Conservation (phyloP, 2,888 invertebrate genomes). For the Leptinotarsa juncta region DNA sequence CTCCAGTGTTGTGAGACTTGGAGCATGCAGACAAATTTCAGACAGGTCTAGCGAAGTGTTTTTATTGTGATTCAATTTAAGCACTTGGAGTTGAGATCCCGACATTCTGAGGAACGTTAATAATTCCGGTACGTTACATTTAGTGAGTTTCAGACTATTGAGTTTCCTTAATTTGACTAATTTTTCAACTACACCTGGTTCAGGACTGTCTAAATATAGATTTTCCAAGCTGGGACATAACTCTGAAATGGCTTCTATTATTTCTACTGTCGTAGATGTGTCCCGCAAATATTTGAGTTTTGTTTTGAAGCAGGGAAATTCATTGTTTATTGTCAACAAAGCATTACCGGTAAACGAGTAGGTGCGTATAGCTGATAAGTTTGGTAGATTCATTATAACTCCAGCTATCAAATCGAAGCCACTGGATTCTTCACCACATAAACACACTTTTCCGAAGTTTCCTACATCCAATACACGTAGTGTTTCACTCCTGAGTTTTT, state of each 20-base stretch:
- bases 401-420: slow-evolving; percentile 71
- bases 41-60: slow-evolving; percentile 57
- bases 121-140: slow-evolving; percentile 67
- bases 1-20: slow-evolving; percentile 73
- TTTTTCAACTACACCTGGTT: slow-evolving; percentile 67
- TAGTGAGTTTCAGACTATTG: slow-evolving; percentile 67
- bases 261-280: slow-evolving; percentile 71
- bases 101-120: slow-evolving; percentile 69
- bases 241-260: slow-evolving; percentile 71
- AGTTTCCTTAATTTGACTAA: slow-evolving; percentile 68
- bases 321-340: slow-evolving; percentile 69
- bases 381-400: slow-evolving; percentile 73
- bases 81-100: slow-evolving; percentile 53
- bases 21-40: slow-evolving; percentile 57
- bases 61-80: slow-evolving; percentile 59
- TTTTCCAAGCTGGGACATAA: slow-evolving; percentile 75
- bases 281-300: slow-evolving; percentile 77
- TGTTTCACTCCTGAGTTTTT: slow-evolving; percentile 69
- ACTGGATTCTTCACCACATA: slow-evolving; percentile 67
- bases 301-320: slow-evolving; percentile 71
- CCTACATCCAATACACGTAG: slow-evolving; percentile 72
- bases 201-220: slow-evolving; percentile 71
- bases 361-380: slow-evolving; percentile 73
- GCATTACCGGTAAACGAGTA: slow-evolving; percentile 78
- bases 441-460: slow-evolving; percentile 76